Base-by-base conservation (phyloP, 2,888 invertebrate genomes). In the Bombyx huttoni region DNA sequence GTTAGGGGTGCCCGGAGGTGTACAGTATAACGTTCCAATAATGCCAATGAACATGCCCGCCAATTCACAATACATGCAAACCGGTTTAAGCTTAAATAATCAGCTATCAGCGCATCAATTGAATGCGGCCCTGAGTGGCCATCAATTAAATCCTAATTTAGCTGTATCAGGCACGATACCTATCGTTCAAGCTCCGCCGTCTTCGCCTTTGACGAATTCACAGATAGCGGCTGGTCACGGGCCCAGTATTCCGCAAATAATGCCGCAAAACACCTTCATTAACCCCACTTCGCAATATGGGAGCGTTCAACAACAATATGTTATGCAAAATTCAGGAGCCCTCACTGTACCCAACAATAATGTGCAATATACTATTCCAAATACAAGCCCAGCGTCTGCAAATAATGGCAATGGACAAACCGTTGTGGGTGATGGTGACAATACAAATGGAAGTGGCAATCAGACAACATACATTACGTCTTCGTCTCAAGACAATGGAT, bases 1-100 rank as follows among this genome's bases (percentile, higher is more conserved):
- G 53, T 58, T 88, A 2, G 78, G 79, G n/a, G 70, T 86, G 59
- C 80, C 75, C 0, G 80, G 79, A 1, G 84, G 84, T 0, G 80
- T 88, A 0, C 88, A 87, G 48, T 88, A 88, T 58, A 87, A 86
- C 48, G 71, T 87, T 52, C 85, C 86, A 0, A 56, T 86, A 3
- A 87, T 86, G 85, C 78, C 74, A 8, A 83, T 87, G 83, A 86
- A 86, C 46, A 75, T 88, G 78, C 84, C 66, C 7, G 73, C 70
- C 0, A 80, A 78, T 49, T 77, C 84, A 0, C 86, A 86, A 48
- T 88, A 86, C 54, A 77, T 88, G 81, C 84, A 70, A 0, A 64
- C 80, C 0, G 85, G 87, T 0, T 67, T 88, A 9, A 88, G 85
- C 53, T 61, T 88, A 0, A 86, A 86, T 55, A 75, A 83, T 51